A percentile compares a stretch with the other conserved stretches of the same genome.
Evolutionary conservation across 2,797 vertebrate genomes (phyloP).

Genomic region (Myotis vivesi): DNA sequence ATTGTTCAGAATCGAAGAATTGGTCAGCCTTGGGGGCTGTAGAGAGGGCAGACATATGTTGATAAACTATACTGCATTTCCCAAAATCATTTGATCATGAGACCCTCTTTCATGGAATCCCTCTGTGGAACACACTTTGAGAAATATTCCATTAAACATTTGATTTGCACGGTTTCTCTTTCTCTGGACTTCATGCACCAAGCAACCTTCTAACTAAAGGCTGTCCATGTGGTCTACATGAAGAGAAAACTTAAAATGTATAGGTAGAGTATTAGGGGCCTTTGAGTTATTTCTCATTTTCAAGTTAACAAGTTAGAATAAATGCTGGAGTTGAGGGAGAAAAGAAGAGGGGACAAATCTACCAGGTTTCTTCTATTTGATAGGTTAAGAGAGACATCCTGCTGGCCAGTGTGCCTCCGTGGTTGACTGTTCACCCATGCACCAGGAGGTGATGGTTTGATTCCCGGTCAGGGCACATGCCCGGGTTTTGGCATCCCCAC

Average conservation of each 20-base stretch:
- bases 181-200: background rate
- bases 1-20: background rate
- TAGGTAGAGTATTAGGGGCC: background rate
- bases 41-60: background rate
- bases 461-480: no score
- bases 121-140: background rate
- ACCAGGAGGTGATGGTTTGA: no score
- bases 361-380: background rate
- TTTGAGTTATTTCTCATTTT: slow-evolving; percentile 45
- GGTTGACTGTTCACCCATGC: no score
- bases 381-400: background rate
- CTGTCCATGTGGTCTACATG: background rate
- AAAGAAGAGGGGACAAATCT: background rate
- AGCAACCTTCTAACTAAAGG: background rate
- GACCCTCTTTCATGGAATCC: background rate
- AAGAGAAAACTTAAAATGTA: background rate
- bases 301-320: slow-evolving; percentile 46
- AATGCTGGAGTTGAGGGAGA: background rate
- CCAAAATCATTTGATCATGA: background rate
- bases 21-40: background rate
- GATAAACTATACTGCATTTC: background rate
- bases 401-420: no score
- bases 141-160: background rate
- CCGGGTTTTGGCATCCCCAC: no score
- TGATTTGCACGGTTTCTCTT: background rate